Evolutionary conservation across 2,888 invertebrate species (phyloP), one percentile per base, ranked within the genome.

Genomic region (Erebia palarica): DNA sequence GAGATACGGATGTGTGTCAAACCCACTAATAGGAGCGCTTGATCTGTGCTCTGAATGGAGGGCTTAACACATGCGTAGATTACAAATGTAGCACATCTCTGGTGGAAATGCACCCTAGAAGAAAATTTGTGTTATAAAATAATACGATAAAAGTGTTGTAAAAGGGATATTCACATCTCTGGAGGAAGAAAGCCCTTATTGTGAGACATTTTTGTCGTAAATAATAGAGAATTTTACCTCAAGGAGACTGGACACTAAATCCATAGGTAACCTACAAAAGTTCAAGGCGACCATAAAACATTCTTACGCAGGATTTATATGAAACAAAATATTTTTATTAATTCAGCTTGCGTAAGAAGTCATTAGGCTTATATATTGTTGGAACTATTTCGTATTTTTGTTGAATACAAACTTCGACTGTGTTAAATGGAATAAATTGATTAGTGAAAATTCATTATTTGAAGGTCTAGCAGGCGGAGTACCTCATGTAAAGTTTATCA

Each of bases 291-390:
- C 49, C 65, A 67, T 71, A 71, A 47, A 69, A 72, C 68, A 69
- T 73, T 71, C 69, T 73, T 69, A 65, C 42, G 67, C 67, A 71
- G 73, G 64, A 72, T 69, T 69, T 53, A 57, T 70, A 36, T 59
- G 53, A 65, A 10, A 27, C 49, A 9, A 21, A 64, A 64, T 64
- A 27, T 49, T 64, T 49, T 44, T 14, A 64, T 64, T 14, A 64
- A 64, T 21, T 64, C 14, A 51, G 36, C 7, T 27, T 27, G 47
- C 61, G 18, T 47, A 11, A 47, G 16, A 42, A 42, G 51, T 49
- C n/a, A 21, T 64, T 27, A 14, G 27, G 42, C 55, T 55, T 44
- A 10, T 57, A 11, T 36, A 7, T 36, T 1, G 27, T 27, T 27
- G 18, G 10, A 18, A 57, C 1, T 8, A 53, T 53, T 53, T 2